Base-by-base conservation (phyloP, 1,140 invertebrate species). In the Bilobella aurantiaca region DNA sequence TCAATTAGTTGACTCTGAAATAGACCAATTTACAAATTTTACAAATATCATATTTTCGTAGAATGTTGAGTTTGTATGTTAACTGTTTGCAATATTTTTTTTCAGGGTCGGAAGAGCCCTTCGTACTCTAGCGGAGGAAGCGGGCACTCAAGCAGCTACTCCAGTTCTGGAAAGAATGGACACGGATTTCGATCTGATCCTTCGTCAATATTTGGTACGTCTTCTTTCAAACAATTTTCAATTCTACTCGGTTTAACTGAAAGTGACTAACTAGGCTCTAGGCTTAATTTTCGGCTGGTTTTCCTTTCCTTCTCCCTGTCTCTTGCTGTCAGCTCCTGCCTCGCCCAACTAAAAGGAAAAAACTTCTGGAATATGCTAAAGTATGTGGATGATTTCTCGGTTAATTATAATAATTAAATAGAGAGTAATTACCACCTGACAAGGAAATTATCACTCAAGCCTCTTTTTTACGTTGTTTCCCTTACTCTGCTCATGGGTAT, bases 391-490 rank as follows among this genome's bases (percentile, higher is more conserved):
- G 49, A 53, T 53, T 53, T 53, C 23, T 53, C 12, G 49, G 49
- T 58, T 58, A 58, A 58, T 58, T 58, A 58, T 58, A 29, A 31
- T 58, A 58, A 58, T 58, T 58, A 58, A 28, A 23, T 58, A 31
- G 25, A 29, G 57, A 58, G 57, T 58, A 58, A 58, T 58, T 58
- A 58, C 57, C 21, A 25, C 57, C 57, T 58, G 57, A 58, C 57
- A 58, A 58, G 57, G 57, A 58, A 58, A 58, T 58, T 58, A 58
- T 31, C 57, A 58, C 57, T 58, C 57, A 58, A 58, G 23, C 29
- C 57, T 12, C 8, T 8, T n/a, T 25, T n/a, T 56, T 56, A 14
- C 34, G 8, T 42, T 42, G 34, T 42, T 42, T 42, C 34, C 34
- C 34, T 42, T 42, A 5, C 12, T 23, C 25, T 53, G 8, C 21